Evolutionary conservation across 2,113 vertebrate genomes (phyloP).

Genomic region (Polyodon spathula): DNA sequence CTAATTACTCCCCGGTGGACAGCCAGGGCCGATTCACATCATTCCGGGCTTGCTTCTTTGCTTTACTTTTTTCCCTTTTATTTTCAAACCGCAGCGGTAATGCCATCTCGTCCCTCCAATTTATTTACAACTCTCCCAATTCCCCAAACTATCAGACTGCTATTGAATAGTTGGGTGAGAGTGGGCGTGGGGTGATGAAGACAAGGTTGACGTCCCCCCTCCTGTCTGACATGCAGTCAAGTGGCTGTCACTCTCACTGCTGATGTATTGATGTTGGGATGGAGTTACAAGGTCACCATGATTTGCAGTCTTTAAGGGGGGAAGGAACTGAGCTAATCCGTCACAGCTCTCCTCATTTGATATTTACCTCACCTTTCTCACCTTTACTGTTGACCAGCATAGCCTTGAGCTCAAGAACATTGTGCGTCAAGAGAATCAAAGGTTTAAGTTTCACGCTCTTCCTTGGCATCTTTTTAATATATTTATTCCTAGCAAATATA

Average conservation of each 20-base stretch:
- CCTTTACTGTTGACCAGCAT: no score
- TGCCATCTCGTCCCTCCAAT: conserved; percentile 43
- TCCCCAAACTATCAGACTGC: conserved; percentile 44
- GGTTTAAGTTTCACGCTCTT: no score
- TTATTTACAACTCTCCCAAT: conserved; percentile 53
- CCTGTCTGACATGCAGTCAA: background rate
- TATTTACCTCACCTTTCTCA: background rate
- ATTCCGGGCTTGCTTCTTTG: conserved; percentile 2
- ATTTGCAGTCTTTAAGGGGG: conserved; percentile 34
- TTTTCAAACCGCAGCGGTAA: conserved; percentile 31
- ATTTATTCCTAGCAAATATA: no score
- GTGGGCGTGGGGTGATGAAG: conserved; percentile 17
- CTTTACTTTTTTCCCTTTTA: conserved; percentile 12
- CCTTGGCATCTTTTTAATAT: no score
- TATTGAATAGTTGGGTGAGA: conserved; percentile 22
- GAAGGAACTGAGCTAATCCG: background rate
- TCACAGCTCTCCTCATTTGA: background rate
- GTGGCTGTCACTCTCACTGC: conserved; percentile 6
- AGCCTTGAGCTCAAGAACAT: no score
- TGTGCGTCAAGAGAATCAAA: no score
- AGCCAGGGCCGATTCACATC: background rate
- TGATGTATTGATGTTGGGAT: conserved; percentile 19
- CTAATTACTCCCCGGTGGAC: conserved; percentile 20
- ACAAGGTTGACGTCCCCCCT: conserved; percentile 18
- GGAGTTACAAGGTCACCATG: conserved; percentile 36